These are phyloP conservation scores for Synergus japonicus DNA, from an alignment of 2,888 invertebrate species.

Conservation along the genomic window DNA sequence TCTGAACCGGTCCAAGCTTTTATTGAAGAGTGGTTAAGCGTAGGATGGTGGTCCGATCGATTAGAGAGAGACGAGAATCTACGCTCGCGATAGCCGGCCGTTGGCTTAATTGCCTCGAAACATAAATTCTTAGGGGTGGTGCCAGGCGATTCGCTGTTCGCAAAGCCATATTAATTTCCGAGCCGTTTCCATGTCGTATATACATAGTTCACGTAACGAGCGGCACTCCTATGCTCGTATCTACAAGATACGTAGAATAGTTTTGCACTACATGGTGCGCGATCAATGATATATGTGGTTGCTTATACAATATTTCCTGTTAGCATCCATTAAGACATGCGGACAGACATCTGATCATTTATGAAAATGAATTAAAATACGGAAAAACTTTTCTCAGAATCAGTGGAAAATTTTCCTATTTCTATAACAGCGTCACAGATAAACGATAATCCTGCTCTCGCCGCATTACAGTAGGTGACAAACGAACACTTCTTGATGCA, in stretches of 20 bases:
- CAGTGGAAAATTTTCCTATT: not conserved
- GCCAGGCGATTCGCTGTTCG: constrained; percentile 50
- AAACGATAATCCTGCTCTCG: not conserved
- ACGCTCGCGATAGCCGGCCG: constrained; percentile 51
- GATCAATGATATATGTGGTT: not conserved
- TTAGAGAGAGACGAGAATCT: constrained; percentile 54
- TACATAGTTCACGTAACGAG: constrained; percentile 26
- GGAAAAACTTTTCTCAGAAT: not conserved
- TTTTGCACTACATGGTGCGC: not conserved
- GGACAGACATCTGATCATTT: not conserved
- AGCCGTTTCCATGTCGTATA: constrained; percentile 49
- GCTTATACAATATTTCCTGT: not conserved
- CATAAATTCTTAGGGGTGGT: constrained; percentile 56
- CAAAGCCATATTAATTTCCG: constrained; percentile 56
- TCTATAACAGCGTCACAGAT: not conserved
- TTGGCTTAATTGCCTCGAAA: constrained; percentile 55
- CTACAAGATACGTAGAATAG: not conserved
- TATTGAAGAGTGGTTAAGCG: constrained; percentile 12
- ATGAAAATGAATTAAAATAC: not conserved
- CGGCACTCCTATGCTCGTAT: not conserved
- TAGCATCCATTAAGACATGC: not conserved
- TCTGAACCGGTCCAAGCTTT: not conserved
- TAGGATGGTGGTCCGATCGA: constrained; percentile 48
- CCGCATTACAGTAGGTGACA: not conserved
- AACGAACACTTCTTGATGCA: constrained; percentile 12